These are phyloP conservation scores for Chaetodon trifascialis DNA, from an alignment of 2,113 vertebrate genomes.

Conservation along the genomic window DNA sequence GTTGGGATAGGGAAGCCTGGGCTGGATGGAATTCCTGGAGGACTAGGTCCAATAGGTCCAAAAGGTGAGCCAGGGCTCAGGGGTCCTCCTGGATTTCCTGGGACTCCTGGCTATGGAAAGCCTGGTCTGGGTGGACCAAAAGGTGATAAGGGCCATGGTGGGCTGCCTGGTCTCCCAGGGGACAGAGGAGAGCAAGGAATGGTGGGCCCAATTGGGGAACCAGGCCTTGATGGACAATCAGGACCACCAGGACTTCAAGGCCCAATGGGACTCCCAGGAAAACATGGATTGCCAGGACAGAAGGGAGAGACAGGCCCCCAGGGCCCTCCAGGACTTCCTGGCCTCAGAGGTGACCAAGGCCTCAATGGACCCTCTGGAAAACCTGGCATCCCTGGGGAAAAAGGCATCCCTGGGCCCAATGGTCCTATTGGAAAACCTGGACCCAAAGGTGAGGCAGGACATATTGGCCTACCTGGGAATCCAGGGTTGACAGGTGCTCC, in stretches of 20 bases:
- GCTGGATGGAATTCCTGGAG: slow-evolving; percentile 88
- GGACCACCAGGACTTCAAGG: slow-evolving; percentile 91
- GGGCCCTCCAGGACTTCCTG: slow-evolving; percentile 91
- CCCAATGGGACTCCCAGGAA: slow-evolving; percentile 94
- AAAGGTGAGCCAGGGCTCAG: slow-evolving; percentile 92
- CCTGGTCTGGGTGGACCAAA: slow-evolving; percentile 91
- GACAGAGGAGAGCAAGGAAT: slow-evolving; percentile 92
- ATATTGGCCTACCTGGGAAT: slow-evolving; percentile 90
- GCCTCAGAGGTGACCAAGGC: slow-evolving; percentile 93
- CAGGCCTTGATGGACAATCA: slow-evolving; percentile 88
- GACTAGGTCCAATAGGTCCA: slow-evolving; percentile 86
- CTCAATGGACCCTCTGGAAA: slow-evolving; percentile 89
- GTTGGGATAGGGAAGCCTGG: slow-evolving; percentile 91
- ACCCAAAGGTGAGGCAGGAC: slow-evolving; percentile 94
- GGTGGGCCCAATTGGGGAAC: slow-evolving; percentile 87
- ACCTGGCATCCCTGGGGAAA: slow-evolving; percentile 91
- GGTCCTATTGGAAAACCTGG: slow-evolving; percentile 91
- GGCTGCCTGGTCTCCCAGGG: slow-evolving; percentile 88
- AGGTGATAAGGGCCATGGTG: slow-evolving; percentile 92
- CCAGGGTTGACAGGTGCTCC: slow-evolving; percentile 87
- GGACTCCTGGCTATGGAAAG: slow-evolving; percentile 92
- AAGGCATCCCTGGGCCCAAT: slow-evolving; percentile 89
- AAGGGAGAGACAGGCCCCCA: slow-evolving; percentile 92
- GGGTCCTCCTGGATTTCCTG: slow-evolving; percentile 90
- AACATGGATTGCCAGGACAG: slow-evolving; percentile 89